phyloP scores from a whole-genome alignment of 2,113 vertebrate genomes.

The Rhinoderma darwinii region DNA sequence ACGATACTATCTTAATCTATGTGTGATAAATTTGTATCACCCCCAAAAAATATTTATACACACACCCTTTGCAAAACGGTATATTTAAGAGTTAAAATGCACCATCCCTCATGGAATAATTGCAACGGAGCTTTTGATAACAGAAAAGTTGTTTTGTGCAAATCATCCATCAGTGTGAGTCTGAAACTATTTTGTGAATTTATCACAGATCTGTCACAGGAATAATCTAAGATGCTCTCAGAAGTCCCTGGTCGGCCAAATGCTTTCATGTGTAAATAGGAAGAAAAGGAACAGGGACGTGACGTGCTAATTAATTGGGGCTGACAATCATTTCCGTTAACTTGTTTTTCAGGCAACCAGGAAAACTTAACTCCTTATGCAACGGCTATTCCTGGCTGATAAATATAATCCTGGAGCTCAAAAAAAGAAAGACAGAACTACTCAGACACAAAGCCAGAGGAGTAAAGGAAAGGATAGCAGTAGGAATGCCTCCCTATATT shows the following conservation, averaged over 20 bases:
- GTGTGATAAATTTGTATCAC: no score
- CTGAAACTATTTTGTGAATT: constrained; percentile 56
- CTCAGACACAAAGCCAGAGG: no score
- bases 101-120: constrained; percentile 4
- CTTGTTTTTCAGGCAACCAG: neutral
- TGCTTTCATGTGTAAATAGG: constrained; percentile 57
- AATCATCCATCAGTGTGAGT: constrained; percentile 30
- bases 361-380: constrained; percentile 29
- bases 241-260: constrained; percentile 11
- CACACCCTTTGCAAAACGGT: no score
- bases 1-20: no score
- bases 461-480: no score
- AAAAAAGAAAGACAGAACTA: no score
- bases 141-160: constrained; percentile 35
- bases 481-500: no score
- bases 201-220: constrained; percentile 54
- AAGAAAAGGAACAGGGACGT: constrained; percentile 22
- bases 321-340: constrained; percentile 23
- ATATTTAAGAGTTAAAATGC: neutral
- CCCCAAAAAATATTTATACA: no score
- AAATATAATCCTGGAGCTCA: no score
- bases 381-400: no score
- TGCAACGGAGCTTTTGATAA: constrained; percentile 8
- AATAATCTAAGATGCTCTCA: constrained; percentile 25
- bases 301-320: constrained; percentile 24